phyloP scores from a whole-genome alignment of 2,113 vertebrate genomes.

The Saiga tatarica region DNA sequence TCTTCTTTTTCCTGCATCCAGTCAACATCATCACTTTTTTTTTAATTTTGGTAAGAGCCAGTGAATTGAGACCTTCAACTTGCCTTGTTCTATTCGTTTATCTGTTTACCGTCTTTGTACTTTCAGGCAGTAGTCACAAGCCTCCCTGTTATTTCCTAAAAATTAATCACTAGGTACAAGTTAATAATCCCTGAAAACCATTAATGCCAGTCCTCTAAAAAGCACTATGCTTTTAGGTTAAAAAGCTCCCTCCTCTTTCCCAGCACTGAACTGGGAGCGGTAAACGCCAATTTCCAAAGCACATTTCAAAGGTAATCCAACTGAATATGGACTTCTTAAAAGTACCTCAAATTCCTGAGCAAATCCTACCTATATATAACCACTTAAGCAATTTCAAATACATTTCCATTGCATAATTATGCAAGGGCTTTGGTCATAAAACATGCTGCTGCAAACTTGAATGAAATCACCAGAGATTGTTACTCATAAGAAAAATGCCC shows the following conservation, averaged over 20 bases:
- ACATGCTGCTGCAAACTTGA: constrained; percentile 9
- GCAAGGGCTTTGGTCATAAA: constrained; percentile 39
- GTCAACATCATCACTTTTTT: not conserved
- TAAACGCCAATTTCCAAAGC: not conserved
- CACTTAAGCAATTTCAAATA: constrained; percentile 67
- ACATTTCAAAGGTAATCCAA: constrained; percentile 49
- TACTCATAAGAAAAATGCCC: constrained; percentile 49
- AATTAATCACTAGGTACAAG: not conserved
- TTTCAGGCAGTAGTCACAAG: not conserved
- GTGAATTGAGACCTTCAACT: not conserved
- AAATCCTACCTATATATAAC: constrained; percentile 51
- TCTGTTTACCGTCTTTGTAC: not conserved
- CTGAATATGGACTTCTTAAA: constrained; percentile 28
- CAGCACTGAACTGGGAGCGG: not conserved
- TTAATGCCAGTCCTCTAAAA: not conserved
- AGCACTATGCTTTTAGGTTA: not conserved
- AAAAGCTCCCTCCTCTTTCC: not conserved
- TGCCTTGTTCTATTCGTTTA: not conserved
- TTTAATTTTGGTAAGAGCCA: not conserved
- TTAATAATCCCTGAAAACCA: constrained; percentile 7
- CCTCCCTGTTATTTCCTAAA: constrained; percentile 24
- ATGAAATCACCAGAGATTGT: constrained; percentile 50
- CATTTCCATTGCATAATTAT: constrained; percentile 57
- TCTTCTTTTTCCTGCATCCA: not conserved
- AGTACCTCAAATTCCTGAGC: constrained; percentile 34